Percentiles rank a stretch among this genome's conserved stretches.
phyloP scores from a whole-genome alignment of 1,140 invertebrate genomes.

The Drosophila gunungcola region DNA sequence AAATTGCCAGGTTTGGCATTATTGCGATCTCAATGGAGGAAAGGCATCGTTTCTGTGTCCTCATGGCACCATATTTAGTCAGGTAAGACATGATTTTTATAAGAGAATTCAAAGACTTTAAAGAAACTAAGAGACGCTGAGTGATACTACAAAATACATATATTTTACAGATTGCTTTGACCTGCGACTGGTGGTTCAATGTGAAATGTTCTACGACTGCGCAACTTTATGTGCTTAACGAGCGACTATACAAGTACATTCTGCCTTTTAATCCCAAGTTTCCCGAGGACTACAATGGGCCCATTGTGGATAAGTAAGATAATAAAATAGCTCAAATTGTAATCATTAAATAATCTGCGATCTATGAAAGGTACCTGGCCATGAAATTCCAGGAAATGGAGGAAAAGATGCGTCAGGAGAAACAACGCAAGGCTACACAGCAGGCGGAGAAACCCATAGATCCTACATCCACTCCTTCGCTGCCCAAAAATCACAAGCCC shows the following conservation, averaged over 20 bases:
- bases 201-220: conserved; percentile 92
- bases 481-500: conserved; percentile 65
- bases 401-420: conserved; percentile 87
- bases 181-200: conserved; percentile 97
- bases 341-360: not conserved
- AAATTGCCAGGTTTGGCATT: conserved; percentile 95
- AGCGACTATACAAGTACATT: conserved; percentile 94
- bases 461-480: conserved; percentile 32
- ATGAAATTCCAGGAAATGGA: conserved; percentile 94
- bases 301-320: conserved; percentile 90
- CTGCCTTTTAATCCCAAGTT: conserved; percentile 93
- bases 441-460: conserved; percentile 58
- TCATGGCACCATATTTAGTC: conserved; percentile 96
- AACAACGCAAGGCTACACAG: conserved; percentile 76
- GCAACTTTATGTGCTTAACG: conserved; percentile 94
- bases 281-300: conserved; percentile 94
- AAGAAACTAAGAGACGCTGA: no score
- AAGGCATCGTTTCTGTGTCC: conserved; percentile 96
- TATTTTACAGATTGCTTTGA: conserved; percentile 86
- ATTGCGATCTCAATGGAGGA: conserved; percentile 95
- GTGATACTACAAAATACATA: not conserved
- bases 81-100: conserved; percentile 85
- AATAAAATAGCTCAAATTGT: not conserved
- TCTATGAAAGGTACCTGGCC: conserved; percentile 88
- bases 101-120: no score